Evolutionary conservation across 2,113 vertebrate species (phyloP), one percentile per base, ranked within the genome.

Genomic region (Phalacrocorax brasilianus): DNA sequence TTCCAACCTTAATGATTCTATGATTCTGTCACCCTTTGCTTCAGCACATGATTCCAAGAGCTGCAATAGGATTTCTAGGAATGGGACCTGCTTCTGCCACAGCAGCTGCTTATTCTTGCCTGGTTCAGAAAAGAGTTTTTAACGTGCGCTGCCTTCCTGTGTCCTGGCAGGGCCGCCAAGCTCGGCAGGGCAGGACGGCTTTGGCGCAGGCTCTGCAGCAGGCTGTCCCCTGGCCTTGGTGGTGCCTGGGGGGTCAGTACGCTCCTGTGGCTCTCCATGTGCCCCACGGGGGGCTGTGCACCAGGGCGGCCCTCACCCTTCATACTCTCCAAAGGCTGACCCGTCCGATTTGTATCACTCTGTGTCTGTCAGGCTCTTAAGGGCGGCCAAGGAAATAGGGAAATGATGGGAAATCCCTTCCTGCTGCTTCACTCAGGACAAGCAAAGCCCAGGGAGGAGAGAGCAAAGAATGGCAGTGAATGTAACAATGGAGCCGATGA

Each of bases 301-400:
- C 20, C 3, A 4, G 30, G 61, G 40, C 26, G 10, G 21, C 40
- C 33, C 66, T 26, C 4, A 0, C 82, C 65, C 22, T 4, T 22
- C 8, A 5, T 3, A 4, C 47, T 14, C 10, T 49, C 38, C 33
- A 3, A 9, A 21, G 58, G 30, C 30, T 8, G 28, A 40, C 53
- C n/a, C 8, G 4, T 22, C 44, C 11, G 1, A 2, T 7, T 8
- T 1, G 35, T 14, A 11, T 42, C 15, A 1, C 38, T n/a, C 44
- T 0, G 10, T 7, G 21, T 12, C 49, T 5, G 17, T 3, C 45
- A 4, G 40, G 40, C 40, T 17, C 18, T 20, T 3, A 21, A 27
- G 45, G 4, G 1, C 4, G 22, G 28, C 28, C 19, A 14, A 47
- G 71, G 42, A 40, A 40, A 15, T 6, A 24, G 40, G 67, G 59